A percentile compares a stretch with the other conserved stretches of the same genome.
Conservation (phyloP, 2,797 vertebrate species). For the Simalia tracyae region DNA sequence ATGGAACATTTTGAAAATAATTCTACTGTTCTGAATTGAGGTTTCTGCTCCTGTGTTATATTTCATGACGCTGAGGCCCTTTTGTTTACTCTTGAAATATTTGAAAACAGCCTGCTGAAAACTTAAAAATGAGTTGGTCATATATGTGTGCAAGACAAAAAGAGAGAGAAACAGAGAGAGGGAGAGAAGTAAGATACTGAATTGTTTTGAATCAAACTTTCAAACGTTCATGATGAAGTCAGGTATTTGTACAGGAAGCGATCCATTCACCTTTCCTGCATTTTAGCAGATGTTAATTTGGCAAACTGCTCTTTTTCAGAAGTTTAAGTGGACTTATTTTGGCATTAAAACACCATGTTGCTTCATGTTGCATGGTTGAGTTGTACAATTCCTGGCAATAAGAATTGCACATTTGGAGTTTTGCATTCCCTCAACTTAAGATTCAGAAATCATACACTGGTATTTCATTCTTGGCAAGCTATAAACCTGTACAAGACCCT, state of each 20-base stretch:
- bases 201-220: conserved; percentile 43
- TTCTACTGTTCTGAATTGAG: not conserved
- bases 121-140: not conserved
- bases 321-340: conserved; percentile 61
- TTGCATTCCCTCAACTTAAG: conserved; percentile 41
- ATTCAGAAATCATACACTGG: conserved; percentile 40
- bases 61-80: not conserved
- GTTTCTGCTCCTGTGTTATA: not conserved
- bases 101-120: not conserved
- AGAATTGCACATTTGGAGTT: conserved; percentile 36
- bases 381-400: conserved; percentile 55
- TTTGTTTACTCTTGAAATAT: not conserved
- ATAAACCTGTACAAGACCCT: not conserved
- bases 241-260: conserved; percentile 63
- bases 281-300: conserved; percentile 56
- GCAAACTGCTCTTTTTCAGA: conserved; percentile 57
- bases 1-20: conserved; percentile 12
- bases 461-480: conserved; percentile 46
- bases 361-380: conserved; percentile 61
- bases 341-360: conserved; percentile 53
- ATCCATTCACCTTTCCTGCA: conserved; percentile 53
- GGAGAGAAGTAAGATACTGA: conserved; percentile 28
- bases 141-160: not conserved
- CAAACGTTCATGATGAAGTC: conserved; percentile 58
- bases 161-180: conserved; percentile 10